Evolutionary conservation across 1,140 invertebrate species (phyloP).

Genomic region (Nymphalis io): DNA sequence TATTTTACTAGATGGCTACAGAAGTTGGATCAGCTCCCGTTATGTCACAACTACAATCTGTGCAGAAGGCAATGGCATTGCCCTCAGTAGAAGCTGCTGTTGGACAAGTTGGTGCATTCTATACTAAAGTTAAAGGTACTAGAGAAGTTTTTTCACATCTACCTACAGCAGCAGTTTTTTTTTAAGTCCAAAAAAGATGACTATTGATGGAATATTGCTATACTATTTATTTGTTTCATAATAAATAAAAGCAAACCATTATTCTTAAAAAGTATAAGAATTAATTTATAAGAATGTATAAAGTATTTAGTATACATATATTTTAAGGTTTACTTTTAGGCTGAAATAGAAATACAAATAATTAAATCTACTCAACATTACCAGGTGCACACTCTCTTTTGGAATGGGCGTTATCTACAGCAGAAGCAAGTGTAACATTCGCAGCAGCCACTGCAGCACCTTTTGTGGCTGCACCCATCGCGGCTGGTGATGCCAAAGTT

Average conservation of each 20-base stretch:
- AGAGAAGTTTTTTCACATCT: no score
- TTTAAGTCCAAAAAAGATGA: background rate
- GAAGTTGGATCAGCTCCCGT: constrained; percentile 58
- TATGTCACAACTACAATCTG: constrained; percentile 62
- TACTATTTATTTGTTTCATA: no score
- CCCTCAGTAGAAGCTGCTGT: constrained; percentile 70
- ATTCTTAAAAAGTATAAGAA: no score
- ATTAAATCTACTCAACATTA: background rate
- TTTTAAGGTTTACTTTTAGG: no score
- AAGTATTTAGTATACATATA: no score
- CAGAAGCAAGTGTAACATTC: constrained; percentile 83
- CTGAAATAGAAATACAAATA: background rate
- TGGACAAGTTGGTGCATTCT: constrained; percentile 68
- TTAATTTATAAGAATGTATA: no score
- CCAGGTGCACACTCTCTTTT: constrained; percentile 82
- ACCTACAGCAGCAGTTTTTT: background rate
- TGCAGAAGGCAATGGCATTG: constrained; percentile 72
- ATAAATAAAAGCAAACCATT: no score
- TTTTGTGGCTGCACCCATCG: constrained; percentile 83
- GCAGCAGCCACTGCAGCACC: constrained; percentile 84
- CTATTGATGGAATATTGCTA: no score
- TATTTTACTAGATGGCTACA: constrained; percentile 62
- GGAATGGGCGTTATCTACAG: constrained; percentile 85
- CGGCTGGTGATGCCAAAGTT: constrained; percentile 85
- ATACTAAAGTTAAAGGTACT: constrained; percentile 68